Evolutionary conservation across 2,888 invertebrate species (phyloP), one percentile per base, ranked within the genome.

Genomic region (Spialia ferax): DNA sequence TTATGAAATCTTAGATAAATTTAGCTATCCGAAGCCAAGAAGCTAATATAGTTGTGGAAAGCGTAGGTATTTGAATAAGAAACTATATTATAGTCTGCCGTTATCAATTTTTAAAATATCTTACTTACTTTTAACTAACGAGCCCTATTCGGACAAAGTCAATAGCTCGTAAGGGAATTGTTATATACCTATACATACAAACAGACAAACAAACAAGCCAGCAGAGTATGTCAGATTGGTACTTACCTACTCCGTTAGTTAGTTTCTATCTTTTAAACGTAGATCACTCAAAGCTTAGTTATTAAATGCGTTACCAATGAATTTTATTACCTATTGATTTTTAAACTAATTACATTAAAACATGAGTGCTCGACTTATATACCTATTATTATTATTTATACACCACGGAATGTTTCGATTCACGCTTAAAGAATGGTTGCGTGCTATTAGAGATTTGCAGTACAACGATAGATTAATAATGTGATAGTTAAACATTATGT

Each of bases 261-360:
- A 74, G 73, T 71, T 70, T 63, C 75, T 74, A 70, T 68, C 70
- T 79, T 80, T 83, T 81, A 81, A 80, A 82, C 75, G 79, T 89
- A 85, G 84, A 86, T 88, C 81, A 79, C 80, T 85, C 84, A 86
- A 86, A 85, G 79, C 77, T 87, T 91, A 91, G 88, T 85, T 85
- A 69, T 85, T 88, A 86, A 84, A 86, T 86, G 88, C 84, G 93
- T 93, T 92, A 93, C 93, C 93, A 93, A 92, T 92, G 93, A 92
- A 86, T 88, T 90, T 88, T 84, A 86, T 66, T 71, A n/a, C n/a
- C n/a, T n/a, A 73, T 71, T 72, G 75, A 72, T 63, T 69, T 69
- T 73, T 63, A 72, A 63, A 68, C 65, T 45, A 62, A 48, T 62
- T 38, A 38, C 38, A 35, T 10, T 26, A 13, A n/a, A 20, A 55